Evolutionary conservation across 2,888 invertebrate genomes (phyloP), one percentile per base, ranked within the genome.

Genomic region (Balanococcus diminutus): DNA sequence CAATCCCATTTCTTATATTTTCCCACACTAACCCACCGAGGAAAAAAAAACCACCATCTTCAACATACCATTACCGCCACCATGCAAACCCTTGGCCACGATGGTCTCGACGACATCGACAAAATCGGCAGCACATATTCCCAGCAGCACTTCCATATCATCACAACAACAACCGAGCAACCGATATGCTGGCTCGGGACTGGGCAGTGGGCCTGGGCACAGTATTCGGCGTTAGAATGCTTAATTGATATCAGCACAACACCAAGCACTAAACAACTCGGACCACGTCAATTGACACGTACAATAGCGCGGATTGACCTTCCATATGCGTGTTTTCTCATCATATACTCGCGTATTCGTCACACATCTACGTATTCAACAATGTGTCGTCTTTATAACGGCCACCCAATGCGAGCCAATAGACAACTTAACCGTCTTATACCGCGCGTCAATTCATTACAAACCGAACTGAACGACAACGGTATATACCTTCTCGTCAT

Each of bases 271-370:
- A 32, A 75, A 32, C 75, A 28, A 32, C 75, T n/a, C n/a, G n/a
- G 75, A 75, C 32, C 32, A 32, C 75, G 75, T 75, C 75, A 75
- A 75, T 75, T 75, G 32, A 32, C 75, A 75, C 75, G 32, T 75
- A 75, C 75, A 75, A 75, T 75, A 75, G 32, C 61, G 25, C 75
- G 75, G 28, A 67, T 75, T 32, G 75, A 75, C 75, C 75, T 75
- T 75, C 75, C 22, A 22, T 25, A 32, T 75, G 28, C 11, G 28
- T 67, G 32, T 75, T 32, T 75, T 75, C 61, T 28, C 61, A 67
- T n/a, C n/a, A n/a, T n/a, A n/a, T 67, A 28, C 31, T 32, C 32
- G 36, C n/a, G 75, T 19, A 51, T n/a, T n/a, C 16, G 42, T 36
- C 42, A 16, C 16, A 51, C 51, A 19, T 51, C 46, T n/a, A n/a